Base-by-base conservation (phyloP, 2,797 vertebrate species). In the Enteromius anoplus region DNA sequence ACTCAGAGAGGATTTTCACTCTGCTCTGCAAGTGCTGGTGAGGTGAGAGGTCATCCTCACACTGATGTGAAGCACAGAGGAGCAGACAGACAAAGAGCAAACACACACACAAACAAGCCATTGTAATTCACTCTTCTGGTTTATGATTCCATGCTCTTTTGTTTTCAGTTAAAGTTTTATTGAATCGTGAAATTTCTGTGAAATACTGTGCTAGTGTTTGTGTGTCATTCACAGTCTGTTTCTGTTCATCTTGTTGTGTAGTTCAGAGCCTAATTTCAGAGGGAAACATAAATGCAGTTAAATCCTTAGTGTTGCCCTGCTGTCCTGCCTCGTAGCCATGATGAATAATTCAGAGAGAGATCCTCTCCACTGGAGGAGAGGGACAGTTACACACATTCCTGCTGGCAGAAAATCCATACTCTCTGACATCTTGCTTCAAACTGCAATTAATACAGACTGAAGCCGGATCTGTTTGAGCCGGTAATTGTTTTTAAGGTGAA, bases 371-470 rank as follows among this genome's bases (percentile, higher is more conserved):
- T 86, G 88, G 80, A 75, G 81, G 53, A 92, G 88, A 93, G 88
- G 92, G 93, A 94, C 93, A 94, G 91, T 88, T 89, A 89, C 89
- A 90, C 92, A 91, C 83, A 87, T 91, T 90, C 92, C 90, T 86
- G 76, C 87, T 91, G 94, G 94, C 94, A 95, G 92, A 92, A 95
- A 95, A 95, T 95, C 95, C 90, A 95, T 95, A 94, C 65, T 6
- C 89, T 75, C 87, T 93, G 93, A 94, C 91, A 88, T 94, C 92
- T 94, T 92, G 88, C 93, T 94, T 94, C 91, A 92, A 93, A 91
- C 91, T 87, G 91, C 93, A 94, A 94, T 95, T 94, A 94, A 93
- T 92, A 90, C 88, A 93, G 91, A 85, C 72, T 47, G 81, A 80
- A 89, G 85, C 79, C 37, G 70, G 91, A 93, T 93, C 90, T 90